A percentile compares a stretch with the other conserved stretches of the same genome.
These are phyloP conservation scores for Halictus ligatus DNA, from an alignment of 2,888 invertebrate genomes.

Conservation along the genomic window DNA sequence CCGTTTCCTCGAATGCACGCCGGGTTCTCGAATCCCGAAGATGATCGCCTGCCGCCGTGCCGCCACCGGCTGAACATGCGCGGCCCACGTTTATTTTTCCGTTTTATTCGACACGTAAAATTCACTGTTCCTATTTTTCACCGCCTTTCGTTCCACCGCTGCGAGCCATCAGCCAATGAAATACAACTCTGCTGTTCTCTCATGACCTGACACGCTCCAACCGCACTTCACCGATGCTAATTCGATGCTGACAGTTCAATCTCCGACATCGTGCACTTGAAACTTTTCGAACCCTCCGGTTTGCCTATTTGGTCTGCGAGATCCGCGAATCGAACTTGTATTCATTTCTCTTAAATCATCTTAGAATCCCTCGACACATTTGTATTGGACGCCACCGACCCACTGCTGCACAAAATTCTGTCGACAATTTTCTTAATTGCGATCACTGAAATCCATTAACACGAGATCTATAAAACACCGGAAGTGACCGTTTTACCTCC, in stretches of 20 bases:
- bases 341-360: neutral
- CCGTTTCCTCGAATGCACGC: conserved; percentile 62
- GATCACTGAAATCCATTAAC: no score
- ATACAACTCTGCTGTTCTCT: conserved; percentile 51
- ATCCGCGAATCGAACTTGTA: neutral
- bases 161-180: conserved; percentile 48
- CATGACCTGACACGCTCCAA: conserved; percentile 19
- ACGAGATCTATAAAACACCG: no score
- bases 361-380: neutral
- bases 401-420: no score
- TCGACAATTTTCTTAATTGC: no score
- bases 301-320: neutral
- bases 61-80: conserved; percentile 15
- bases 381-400: neutral
- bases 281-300: neutral
- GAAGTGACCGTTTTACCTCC: no score
- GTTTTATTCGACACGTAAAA: conserved; percentile 65
- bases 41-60: conserved; percentile 43
- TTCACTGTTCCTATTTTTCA: conserved; percentile 55
- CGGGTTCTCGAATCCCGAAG: conserved; percentile 44
- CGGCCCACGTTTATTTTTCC: conserved; percentile 62
- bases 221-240: neutral
- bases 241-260: neutral
- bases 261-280: neutral
- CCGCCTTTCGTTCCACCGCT: neutral